These are phyloP conservation scores for Hystrix cristata DNA, from an alignment of 2,113 vertebrate genomes.

Conservation along the genomic window DNA sequence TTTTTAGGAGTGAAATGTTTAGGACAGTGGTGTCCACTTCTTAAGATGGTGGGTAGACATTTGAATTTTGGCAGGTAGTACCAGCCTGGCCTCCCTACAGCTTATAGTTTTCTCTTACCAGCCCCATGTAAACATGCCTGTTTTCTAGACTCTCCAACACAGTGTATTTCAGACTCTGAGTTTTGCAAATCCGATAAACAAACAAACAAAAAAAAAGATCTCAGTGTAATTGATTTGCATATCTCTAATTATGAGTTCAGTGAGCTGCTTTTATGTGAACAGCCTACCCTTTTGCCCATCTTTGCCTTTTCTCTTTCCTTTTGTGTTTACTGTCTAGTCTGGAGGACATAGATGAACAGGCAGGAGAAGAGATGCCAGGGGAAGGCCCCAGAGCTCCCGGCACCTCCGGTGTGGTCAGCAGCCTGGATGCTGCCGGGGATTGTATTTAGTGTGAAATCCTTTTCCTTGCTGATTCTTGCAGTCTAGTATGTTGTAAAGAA, in stretches of 20 bases:
- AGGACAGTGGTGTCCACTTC: not conserved
- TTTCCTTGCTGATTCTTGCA: not conserved
- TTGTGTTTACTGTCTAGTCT: not conserved
- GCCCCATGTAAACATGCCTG: not conserved
- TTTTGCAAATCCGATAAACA: fast-evolving
- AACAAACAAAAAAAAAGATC: no score
- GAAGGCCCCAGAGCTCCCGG: no score
- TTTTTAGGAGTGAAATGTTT: not conserved
- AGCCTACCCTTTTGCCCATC: not conserved
- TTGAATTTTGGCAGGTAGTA: not conserved
- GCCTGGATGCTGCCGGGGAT: not conserved
- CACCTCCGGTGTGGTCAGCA: no score
- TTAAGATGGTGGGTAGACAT: fast-evolving
- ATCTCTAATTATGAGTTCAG: fast-evolving
- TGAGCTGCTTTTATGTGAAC: not conserved
- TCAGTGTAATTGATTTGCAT: fast-evolving
- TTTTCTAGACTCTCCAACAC: fast-evolving
- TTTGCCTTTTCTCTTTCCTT: not conserved
- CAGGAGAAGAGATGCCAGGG: not conserved
- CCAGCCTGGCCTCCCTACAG: fast-evolving
- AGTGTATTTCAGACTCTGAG: not conserved
- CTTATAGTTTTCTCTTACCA: not conserved
- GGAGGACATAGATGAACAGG: not conserved
- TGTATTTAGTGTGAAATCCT: not conserved
- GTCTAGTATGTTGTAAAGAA: not conserved